Base-by-base conservation (phyloP, 2,888 invertebrate species). In the Caenorhabditis parvicauda region DNA sequence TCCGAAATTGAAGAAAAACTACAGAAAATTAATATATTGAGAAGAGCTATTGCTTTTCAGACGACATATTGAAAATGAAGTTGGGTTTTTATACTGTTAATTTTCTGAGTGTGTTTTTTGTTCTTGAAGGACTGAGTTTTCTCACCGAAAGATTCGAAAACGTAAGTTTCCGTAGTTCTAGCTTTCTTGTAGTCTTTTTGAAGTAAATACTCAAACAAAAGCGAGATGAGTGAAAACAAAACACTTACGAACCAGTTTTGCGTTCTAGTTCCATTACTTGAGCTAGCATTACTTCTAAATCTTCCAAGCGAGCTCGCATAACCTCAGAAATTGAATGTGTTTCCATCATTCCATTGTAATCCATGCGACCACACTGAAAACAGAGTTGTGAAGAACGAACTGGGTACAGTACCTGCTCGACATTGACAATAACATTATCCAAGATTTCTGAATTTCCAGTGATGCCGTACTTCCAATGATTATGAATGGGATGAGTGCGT, bases 391-490 rank as follows among this genome's bases (percentile, higher is more conserved):
- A n/a, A n/a, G n/a, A n/a, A n/a, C n/a, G n/a, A n/a, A n/a, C n/a
- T n/a, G n/a, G n/a, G n/a, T n/a, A n/a, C n/a, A n/a, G 4, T 41
- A 68, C 74, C 60, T 77, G 77, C 44, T 77, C 77, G 50, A 77
- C 64, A 42, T 77, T 74, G 0, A 77, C 77, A 39, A 77, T 66
- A 29, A 69, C 67, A 49, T 77, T 77, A 3, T 71, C 71, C 27
- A 76, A 49, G 7, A 71, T 54, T 37, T 58, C 64, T 2, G 74
- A 69, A 3, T 42, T 43, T 5, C 70, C 66, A 7, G 72, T 73
- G 35, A 73, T 72, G 27, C 67, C 69, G 47, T 70, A 62, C 39
- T 61, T 56, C 79, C 79, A 79, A 56, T 73, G 70, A 12, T 59
- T 54, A 42, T 79, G 79, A 29, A 79, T 72, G 0, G 74, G 70